phyloP scores from a whole-genome alignment of 2,113 vertebrate genomes.

The Vanacampus margaritifer region DNA sequence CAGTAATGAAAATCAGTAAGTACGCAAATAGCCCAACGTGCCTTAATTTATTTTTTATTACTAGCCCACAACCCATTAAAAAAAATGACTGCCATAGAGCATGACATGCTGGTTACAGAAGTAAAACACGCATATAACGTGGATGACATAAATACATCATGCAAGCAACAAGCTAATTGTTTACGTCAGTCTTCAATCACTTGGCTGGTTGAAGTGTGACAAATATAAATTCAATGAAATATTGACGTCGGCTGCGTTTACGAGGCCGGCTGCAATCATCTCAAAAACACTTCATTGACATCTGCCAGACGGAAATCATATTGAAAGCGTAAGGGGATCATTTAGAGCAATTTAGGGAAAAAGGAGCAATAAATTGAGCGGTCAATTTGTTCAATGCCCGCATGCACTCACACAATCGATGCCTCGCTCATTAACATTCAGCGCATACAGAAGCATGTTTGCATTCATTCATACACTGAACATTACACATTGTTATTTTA shows the following conservation, averaged over 20 bases:
- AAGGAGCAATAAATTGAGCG: conserved; percentile 26
- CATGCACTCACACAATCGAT: conserved; percentile 12
- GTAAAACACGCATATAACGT: neutral
- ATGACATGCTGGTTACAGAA: too few species aligned
- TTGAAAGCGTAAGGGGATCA: neutral
- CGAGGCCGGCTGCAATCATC: conserved; percentile 17
- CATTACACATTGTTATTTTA: too few species aligned
- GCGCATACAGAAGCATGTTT: neutral
- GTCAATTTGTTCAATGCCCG: conserved; percentile 35
- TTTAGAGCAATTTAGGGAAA: neutral
- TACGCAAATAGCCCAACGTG: too few species aligned
- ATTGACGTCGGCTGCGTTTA: conserved; percentile 19
- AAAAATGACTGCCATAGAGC: too few species aligned
- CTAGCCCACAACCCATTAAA: too few species aligned
- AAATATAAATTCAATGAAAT: conserved; percentile 26
- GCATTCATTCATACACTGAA: too few species aligned
- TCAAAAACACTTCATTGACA: conserved; percentile 36
- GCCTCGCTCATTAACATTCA: neutral
- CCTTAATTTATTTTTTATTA: too few species aligned
- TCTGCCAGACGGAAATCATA: conserved; percentile 2
- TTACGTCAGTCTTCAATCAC: neutral
- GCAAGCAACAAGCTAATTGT: neutral
- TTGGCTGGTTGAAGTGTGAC: neutral
- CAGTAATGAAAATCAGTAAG: too few species aligned
- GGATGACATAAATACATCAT: neutral